These are phyloP conservation scores for Dipus sagitta DNA, from an alignment of 2,797 vertebrate species.

Conservation along the genomic window DNA sequence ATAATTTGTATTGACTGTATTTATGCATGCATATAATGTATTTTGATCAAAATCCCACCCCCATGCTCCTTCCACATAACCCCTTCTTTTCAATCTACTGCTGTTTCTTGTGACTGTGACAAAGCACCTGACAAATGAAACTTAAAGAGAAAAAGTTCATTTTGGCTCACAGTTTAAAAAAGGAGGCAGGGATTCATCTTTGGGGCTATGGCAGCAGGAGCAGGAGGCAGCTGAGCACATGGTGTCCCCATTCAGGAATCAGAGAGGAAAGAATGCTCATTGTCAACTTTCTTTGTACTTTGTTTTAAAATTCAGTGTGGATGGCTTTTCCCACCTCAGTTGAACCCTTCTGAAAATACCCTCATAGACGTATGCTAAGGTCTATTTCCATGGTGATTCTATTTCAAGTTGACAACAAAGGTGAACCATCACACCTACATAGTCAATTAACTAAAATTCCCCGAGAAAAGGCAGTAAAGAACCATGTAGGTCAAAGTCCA, in stretches of 20 bases:
- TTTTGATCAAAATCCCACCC: no score
- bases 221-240: no score
- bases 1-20: no score
- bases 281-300: not conserved
- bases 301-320: not conserved
- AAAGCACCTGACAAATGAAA: not conserved
- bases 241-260: not conserved
- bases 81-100: no score
- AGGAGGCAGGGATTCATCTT: not conserved
- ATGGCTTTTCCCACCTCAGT: not conserved
- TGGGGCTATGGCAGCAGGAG: not conserved
- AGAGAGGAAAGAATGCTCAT: no score
- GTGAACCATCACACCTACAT: not conserved
- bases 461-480: not conserved
- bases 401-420: not conserved
- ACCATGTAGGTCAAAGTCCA: not conserved
- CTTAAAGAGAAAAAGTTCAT: not conserved
- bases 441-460: not conserved
- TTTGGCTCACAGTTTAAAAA: not conserved
- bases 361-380: not conserved
- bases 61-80: no score
- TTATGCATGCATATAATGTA: no score
- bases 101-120: not conserved
- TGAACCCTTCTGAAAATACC: not conserved
- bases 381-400: not conserved